A percentile compares a stretch with the other conserved stretches of the same genome.
Evolutionary conservation across 2,888 invertebrate species (phyloP).

Genomic region (Pachymerium ferrugineum): DNA sequence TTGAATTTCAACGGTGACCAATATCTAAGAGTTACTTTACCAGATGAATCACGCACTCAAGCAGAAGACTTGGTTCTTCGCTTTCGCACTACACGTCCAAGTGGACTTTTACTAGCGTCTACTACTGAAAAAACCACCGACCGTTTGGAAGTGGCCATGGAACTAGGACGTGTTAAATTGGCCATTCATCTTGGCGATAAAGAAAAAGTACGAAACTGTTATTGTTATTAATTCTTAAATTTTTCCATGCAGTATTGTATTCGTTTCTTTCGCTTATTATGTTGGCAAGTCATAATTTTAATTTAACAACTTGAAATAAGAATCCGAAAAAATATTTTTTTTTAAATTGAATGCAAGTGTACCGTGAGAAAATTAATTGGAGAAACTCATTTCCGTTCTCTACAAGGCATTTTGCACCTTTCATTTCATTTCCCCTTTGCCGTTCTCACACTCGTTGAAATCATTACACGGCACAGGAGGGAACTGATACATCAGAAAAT

Average conservation of each 20-base stretch:
- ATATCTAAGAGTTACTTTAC: constrained; percentile 67
- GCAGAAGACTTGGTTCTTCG: constrained; percentile 82
- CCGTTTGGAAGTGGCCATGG: constrained; percentile 75
- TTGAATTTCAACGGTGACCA: constrained; percentile 83
- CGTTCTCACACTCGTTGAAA: not conserved
- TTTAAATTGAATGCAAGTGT: not conserved
- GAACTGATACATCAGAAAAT: constrained; percentile 25
- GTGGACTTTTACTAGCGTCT: constrained; percentile 69
- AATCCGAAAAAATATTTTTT: not conserved
- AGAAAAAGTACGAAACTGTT: constrained; percentile 62
- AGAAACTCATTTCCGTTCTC: constrained; percentile 17
- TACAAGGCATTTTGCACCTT: constrained; percentile 20
- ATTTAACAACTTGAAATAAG: not conserved
- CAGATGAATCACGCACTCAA: constrained; percentile 72
- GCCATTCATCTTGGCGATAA: constrained; percentile 75
- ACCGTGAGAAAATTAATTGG: constrained; percentile 8
- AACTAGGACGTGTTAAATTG: constrained; percentile 73
- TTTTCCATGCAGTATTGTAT: not conserved
- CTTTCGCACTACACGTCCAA: constrained; percentile 74
- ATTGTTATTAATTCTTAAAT: not conserved
- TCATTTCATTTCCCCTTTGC: constrained; percentile 25
- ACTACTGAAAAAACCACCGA: constrained; percentile 68
- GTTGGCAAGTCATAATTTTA: not conserved
- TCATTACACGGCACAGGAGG: constrained; percentile 10
- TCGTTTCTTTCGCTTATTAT: not conserved